These are phyloP conservation scores for Lasioglossum villosulum DNA, from an alignment of 2,888 invertebrate species.

Conservation along the genomic window DNA sequence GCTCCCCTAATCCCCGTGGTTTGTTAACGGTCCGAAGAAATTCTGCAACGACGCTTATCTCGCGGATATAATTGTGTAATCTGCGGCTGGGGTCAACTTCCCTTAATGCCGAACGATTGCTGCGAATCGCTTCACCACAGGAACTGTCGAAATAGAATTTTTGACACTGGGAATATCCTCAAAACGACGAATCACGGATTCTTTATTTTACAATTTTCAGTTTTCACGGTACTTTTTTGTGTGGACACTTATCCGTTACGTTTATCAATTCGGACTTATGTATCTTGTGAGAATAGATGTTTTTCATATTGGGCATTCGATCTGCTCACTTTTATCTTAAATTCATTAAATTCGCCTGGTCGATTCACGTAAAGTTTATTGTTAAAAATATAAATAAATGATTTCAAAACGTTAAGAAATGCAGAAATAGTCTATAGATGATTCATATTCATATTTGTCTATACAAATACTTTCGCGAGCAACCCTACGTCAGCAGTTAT, in stretches of 20 bases:
- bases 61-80: constrained; percentile 1
- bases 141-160: not conserved
- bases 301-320: not conserved
- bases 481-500: not conserved
- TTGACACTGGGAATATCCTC: too few species aligned
- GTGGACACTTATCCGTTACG: not conserved
- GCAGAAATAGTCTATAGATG: too few species aligned
- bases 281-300: not conserved
- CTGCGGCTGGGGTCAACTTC: not conserved
- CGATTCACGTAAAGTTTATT: too few species aligned
- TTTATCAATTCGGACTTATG: not conserved
- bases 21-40: not conserved
- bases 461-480: not conserved
- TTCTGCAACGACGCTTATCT: not conserved
- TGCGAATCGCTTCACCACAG: not conserved
- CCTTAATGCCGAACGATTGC: not conserved
- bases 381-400: too few species aligned
- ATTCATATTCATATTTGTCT: not conserved
- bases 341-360: too few species aligned
- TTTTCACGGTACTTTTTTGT: not conserved
- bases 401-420: not conserved
- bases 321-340: not conserved
- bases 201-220: not conserved
- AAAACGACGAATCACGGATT: not conserved
- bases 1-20: constrained; percentile 1